phyloP scores from a whole-genome alignment of 2,113 vertebrate genomes.

The Urocolius indicus region DNA sequence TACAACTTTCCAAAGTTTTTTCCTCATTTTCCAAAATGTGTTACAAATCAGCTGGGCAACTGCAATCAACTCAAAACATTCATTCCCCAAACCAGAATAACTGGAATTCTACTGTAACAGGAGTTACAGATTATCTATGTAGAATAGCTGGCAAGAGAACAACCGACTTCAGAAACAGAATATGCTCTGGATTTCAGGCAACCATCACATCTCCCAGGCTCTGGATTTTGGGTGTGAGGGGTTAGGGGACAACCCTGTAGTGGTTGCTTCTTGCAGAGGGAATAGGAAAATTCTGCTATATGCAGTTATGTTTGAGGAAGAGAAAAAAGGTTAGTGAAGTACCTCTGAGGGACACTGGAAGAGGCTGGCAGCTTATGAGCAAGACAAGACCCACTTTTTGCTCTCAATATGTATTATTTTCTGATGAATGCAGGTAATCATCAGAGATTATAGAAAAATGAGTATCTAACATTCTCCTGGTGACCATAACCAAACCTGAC shows the following conservation, averaged over 20 bases:
- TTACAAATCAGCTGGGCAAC: not conserved
- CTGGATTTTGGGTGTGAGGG: not conserved
- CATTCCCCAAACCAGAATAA: not conserved
- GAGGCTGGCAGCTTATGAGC: not conserved
- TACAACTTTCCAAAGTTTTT: not conserved
- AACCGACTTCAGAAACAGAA: not conserved
- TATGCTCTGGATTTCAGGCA: not conserved
- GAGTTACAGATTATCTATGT: not conserved
- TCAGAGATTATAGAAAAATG: not conserved
- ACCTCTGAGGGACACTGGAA: not conserved
- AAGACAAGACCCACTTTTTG: not conserved
- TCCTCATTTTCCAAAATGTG: not conserved
- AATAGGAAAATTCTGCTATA: not conserved
- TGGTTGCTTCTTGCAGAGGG: not conserved
- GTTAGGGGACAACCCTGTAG: not conserved
- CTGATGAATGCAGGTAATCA: not conserved
- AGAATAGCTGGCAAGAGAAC: not conserved
- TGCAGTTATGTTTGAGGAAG: not conserved
- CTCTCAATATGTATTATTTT: not conserved
- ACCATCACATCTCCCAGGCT: not conserved
- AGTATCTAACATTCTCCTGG: not conserved
- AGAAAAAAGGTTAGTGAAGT: not conserved
- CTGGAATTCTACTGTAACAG: not conserved
- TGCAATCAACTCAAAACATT: not conserved
- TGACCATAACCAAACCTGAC: not conserved